These are phyloP conservation scores for Drosophila insularis DNA, from an alignment of 1,140 invertebrate genomes.

Conservation along the genomic window DNA sequence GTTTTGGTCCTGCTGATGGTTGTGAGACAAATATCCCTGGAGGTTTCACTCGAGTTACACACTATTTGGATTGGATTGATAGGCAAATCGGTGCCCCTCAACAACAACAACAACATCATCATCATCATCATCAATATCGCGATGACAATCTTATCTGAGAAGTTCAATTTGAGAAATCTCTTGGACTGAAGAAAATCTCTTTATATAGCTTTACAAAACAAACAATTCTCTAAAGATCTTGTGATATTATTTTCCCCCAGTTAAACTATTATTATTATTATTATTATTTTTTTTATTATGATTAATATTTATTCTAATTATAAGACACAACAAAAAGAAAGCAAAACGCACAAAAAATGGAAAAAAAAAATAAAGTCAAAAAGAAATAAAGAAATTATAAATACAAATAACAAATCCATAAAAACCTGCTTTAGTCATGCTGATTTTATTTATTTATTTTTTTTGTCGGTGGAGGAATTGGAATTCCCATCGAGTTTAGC, in stretches of 20 bases:
- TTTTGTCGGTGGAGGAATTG: slow-evolving; percentile 38
- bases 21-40: slow-evolving; percentile 77
- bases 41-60: slow-evolving; percentile 74
- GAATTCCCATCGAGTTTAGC: slow-evolving; percentile 64
- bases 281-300: slow-evolving; percentile 37
- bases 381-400: slow-evolving; percentile 56
- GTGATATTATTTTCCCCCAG: slow-evolving; percentile 68
- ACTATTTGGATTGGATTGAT: slow-evolving; percentile 79
- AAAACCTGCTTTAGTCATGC: slow-evolving; percentile 68
- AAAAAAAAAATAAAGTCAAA: slow-evolving; percentile 41
- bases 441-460: slow-evolving; percentile 51
- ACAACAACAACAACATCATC: slow-evolving; percentile 29
- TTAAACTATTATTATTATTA: slow-evolving; percentile 33
- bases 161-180: slow-evolving; percentile 22
- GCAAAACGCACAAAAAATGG: slow-evolving; percentile 58
- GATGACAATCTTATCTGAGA: slow-evolving; percentile 65
- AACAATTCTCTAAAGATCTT: slow-evolving; percentile 50
- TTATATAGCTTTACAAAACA: slow-evolving; percentile 62
- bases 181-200: slow-evolving; percentile 56
- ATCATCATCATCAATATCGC: slow-evolving; percentile 46
- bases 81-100: slow-evolving; percentile 65
- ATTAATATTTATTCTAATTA: slow-evolving; percentile 69
- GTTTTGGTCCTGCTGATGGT: slow-evolving; percentile 76
- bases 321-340: slow-evolving; percentile 44
- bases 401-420: slow-evolving; percentile 46